Conservation (phyloP, 1,140 invertebrate species). For the Penaeus indicus region DNA sequence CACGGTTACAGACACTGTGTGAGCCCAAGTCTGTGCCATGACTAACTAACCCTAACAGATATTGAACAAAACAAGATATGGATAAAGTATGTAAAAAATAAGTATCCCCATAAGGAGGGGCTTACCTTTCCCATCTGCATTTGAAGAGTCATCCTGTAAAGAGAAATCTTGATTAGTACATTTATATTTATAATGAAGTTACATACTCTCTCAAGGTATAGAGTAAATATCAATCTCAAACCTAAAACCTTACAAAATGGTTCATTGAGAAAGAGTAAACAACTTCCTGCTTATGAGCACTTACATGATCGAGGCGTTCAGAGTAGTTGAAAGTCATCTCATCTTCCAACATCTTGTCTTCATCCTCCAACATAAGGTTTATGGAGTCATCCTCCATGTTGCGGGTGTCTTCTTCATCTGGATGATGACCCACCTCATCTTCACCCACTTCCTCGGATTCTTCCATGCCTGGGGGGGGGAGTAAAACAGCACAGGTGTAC, state of each 20-base stretch:
- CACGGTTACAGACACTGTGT: not conserved
- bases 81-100: not conserved
- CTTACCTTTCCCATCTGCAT: conserved; percentile 61
- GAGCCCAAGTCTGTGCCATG: conserved; percentile 46
- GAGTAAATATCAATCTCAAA: not conserved
- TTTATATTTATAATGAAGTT: not conserved
- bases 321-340: conserved; percentile 58
- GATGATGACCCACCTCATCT: conserved; percentile 69
- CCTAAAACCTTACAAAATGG: not conserved
- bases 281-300: not conserved
- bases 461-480: not conserved
- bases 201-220: not conserved
- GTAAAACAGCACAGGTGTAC: not conserved
- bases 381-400: conserved; percentile 66
- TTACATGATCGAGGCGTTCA: conserved; percentile 50
- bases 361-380: conserved; percentile 66
- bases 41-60: conserved; percentile 39
- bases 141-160: conserved; percentile 57
- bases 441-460: conserved; percentile 71
- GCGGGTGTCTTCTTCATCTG: conserved; percentile 51
- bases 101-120: not conserved
- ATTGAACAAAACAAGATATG: conserved; percentile 35
- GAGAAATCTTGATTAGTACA: not conserved
- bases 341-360: conserved; percentile 65
- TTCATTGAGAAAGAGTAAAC: not conserved